These are phyloP conservation scores for Apotomis capreana DNA, from an alignment of 2,888 invertebrate species.

Conservation along the genomic window DNA sequence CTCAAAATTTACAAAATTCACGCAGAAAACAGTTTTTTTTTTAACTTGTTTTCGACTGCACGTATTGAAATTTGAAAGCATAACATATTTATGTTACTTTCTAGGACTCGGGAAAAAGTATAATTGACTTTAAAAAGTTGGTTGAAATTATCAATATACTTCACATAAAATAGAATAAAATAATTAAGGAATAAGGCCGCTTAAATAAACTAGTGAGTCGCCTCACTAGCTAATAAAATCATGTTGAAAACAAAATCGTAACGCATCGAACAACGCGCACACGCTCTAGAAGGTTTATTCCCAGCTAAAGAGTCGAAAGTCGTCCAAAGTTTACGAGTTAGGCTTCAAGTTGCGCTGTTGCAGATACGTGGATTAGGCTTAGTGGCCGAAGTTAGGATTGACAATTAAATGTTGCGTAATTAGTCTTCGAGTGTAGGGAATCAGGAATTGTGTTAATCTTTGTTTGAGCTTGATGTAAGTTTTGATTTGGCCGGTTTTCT, in stretches of 20 bases:
- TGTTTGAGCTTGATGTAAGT: background rate
- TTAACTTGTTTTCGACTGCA: no score
- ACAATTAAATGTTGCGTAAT: slow-evolving; percentile 28
- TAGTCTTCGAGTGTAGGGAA: background rate
- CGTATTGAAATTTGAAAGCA: no score
- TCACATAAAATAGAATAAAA: no score
- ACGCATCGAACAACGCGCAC: slow-evolving; percentile 42
- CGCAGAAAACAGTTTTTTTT: no score
- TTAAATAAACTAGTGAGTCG: no score
- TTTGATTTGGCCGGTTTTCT: no score
- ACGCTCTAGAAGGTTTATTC: slow-evolving; percentile 40
- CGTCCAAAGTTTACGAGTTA: slow-evolving; percentile 49
- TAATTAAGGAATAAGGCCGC: no score
- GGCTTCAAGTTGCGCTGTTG: slow-evolving; percentile 46
- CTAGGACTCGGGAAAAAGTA: no score
- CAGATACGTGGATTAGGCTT: slow-evolving; percentile 31
- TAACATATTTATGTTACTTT: no score
- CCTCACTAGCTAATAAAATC: background rate
- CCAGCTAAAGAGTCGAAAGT: slow-evolving; percentile 50
- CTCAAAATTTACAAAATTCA: no score
- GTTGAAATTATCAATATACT: no score
- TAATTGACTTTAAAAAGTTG: no score
- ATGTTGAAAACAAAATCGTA: slow-evolving; percentile 34
- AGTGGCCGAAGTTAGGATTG: slow-evolving; percentile 25
- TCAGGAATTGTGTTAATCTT: slow-evolving; percentile 3